phyloP scores from a whole-genome alignment of 2,113 vertebrate species.

The Oceanodroma tethys region DNA sequence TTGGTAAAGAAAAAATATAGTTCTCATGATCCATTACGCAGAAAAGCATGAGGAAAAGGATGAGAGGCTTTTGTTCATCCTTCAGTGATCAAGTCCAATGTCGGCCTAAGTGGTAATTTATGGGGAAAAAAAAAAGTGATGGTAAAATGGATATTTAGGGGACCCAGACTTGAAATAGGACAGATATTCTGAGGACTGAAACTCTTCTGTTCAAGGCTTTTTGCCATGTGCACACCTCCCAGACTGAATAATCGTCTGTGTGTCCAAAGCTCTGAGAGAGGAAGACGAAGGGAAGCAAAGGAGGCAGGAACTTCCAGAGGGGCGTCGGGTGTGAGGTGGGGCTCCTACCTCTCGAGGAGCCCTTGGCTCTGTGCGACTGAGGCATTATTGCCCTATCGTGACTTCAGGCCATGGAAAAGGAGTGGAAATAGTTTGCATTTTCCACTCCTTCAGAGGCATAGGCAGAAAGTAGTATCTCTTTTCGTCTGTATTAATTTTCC shows the following conservation, averaged over 20 bases:
- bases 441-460: background rate
- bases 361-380: accelerated
- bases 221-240: background rate
- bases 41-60: background rate
- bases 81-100: background rate
- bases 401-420: background rate
- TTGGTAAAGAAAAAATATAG: background rate
- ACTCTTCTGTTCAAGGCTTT: background rate
- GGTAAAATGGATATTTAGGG: background rate
- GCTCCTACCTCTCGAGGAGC: accelerated
- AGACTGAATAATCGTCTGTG: background rate
- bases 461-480: background rate
- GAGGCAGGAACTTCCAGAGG: background rate
- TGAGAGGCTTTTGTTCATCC: background rate
- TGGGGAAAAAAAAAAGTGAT: no score
- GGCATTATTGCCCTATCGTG: background rate
- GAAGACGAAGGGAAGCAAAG: background rate
- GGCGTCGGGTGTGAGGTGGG: accelerated
- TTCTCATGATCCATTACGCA: background rate
- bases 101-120: background rate
- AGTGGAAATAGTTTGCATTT: background rate
- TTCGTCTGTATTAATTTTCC: background rate
- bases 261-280: background rate
- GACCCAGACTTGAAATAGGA: background rate
- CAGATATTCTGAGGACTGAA: background rate